Evolutionary conservation across 2,113 vertebrate species (phyloP), one percentile per base, ranked within the genome.

Genomic region (Ramphastos sulfuratus): DNA sequence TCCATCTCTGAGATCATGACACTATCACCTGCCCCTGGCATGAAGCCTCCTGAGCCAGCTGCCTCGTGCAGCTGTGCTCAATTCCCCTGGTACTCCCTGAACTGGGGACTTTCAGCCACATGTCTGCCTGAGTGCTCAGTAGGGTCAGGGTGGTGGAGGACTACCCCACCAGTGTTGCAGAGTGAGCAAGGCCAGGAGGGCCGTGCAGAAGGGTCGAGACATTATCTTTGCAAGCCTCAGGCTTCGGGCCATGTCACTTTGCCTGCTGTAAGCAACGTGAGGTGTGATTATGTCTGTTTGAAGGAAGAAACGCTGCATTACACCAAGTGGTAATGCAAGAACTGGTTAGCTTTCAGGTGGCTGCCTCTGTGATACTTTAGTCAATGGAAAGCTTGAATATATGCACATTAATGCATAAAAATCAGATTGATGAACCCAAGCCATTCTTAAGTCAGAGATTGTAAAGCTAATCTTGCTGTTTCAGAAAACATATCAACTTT

Each of bases 21-120:
- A 14, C 73, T 7, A 10, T 21, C 28, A 42, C 8, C 31, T 11
- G 7, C 10, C 11, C 9, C 20, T 0, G 0, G 39, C 14, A 14
- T 2, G 28, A 82, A 56, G 27, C n/a, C 19, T 63, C n/a, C 25
- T 2, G 11, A 67, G 70, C 12, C 19, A 16, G 10, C 33, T 54
- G 61, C 24, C 7, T 18, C 14, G 21, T 6, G 4, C 4, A 24
- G 16, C 35, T 21, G 20, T 13, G 15, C 24, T n/a, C 4, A 5
- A 27, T 46, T 52, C 27, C 50, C 30, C 8, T 33, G 10, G 33
- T 27, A 33, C 15, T 31, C 25, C 28, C 12, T 15, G 6, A 17
- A 8, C 44, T 4, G 5, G 59, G 7, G 5, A 14, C 35, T 17
- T 71, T 28, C 58, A 6, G 14, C 35, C 7, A 15, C 15, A 14